Percentiles rank a stretch among this genome's conserved stretches.
Evolutionary conservation across 2,797 vertebrate species (phyloP).

Genomic region (Lacerta agilis): DNA sequence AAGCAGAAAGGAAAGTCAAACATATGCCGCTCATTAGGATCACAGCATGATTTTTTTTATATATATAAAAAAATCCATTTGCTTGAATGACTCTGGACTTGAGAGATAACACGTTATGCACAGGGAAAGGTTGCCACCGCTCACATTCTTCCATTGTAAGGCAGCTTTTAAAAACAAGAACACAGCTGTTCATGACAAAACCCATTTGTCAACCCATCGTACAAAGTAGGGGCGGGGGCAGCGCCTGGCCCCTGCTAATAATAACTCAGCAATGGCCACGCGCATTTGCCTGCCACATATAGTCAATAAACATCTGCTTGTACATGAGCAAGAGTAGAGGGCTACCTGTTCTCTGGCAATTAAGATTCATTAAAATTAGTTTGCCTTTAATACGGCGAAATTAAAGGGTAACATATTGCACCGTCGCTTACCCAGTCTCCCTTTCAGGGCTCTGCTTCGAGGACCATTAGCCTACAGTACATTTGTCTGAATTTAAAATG

Average conservation of each 20-base stretch:
- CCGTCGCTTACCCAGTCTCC: slow-evolving; percentile 60
- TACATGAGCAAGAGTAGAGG: slow-evolving; percentile 62
- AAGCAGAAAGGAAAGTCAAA: slow-evolving; percentile 59
- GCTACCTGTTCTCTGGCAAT: slow-evolving; percentile 76
- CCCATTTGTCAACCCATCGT: slow-evolving; percentile 82
- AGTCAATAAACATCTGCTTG: slow-evolving; percentile 85
- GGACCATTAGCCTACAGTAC: slow-evolving; percentile 76
- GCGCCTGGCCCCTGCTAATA: slow-evolving; percentile 71
- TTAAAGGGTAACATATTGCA: slow-evolving; percentile 72
- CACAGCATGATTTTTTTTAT: slow-evolving; percentile 54
- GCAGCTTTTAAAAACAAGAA: slow-evolving; percentile 73
- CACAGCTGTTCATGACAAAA: slow-evolving; percentile 81
- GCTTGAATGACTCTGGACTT: slow-evolving; percentile 60
- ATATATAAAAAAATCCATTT: slow-evolving; percentile 40
- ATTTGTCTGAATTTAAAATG: slow-evolving; percentile 79
- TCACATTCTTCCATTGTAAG: slow-evolving; percentile 69
- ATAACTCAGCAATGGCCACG: slow-evolving; percentile 68
- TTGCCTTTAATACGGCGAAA: slow-evolving; percentile 74
- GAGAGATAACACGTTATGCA: slow-evolving; percentile 54
- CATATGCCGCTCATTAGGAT: slow-evolving; percentile 67
- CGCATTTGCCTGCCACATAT: slow-evolving; percentile 77
- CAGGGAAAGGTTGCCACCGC: slow-evolving; percentile 62
- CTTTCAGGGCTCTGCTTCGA: slow-evolving; percentile 69
- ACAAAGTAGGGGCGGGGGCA: slow-evolving; percentile 61
- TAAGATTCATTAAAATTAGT: slow-evolving; percentile 77